Percentiles rank a stretch among this genome's conserved stretches.
phyloP scores from a whole-genome alignment of 2,113 vertebrate genomes.

The mouse (Mus musculus) region GRCm39 chr3:134017001-134017500 shows the following conservation, averaged over 20 bases:
- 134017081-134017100: too few species aligned
- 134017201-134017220: not conserved
- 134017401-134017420: not conserved
- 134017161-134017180: not conserved
- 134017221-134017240: not conserved
- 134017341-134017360: not conserved
- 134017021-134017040: too few species aligned
- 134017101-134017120: too few species aligned
- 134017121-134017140: too few species aligned
- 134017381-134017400: not conserved
- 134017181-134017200: not conserved
- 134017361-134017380: not conserved
- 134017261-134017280: constrained; percentile 19
- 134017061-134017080: too few species aligned
- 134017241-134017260: not conserved
- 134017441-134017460: not conserved
- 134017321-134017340: not conserved
- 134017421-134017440: not conserved
- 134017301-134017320: not conserved
- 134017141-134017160: not conserved
- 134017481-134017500: not conserved
- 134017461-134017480: not conserved
- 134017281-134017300: not conserved
- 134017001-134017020: too few species aligned
- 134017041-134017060: too few species aligned